Base-by-base conservation (phyloP, 2,113 vertebrate species). In the Gulo gulo region DNA sequence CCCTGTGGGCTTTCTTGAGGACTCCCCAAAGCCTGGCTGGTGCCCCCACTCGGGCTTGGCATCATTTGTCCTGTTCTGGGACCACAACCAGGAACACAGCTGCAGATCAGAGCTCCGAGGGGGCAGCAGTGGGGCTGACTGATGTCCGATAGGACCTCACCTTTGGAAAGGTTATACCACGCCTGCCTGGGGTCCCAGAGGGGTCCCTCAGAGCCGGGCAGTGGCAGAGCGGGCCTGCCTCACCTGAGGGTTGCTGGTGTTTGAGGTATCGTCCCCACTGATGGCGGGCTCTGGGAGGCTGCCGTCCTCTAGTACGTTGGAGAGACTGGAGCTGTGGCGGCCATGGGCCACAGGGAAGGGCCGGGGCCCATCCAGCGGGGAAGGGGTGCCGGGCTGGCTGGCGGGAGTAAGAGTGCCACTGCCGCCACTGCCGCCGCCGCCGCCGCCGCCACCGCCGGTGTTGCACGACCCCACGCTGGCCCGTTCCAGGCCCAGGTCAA, bases 181-280 rank as follows among this genome's bases (percentile, higher is more conserved):
- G 47, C 80, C 69, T 55, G 71, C 23, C 34, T 15, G 1, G 1
- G 3, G 34, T 29, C 16, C 52, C 57, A 15, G 36, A 69, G 39
- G 47, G 3, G 2, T 20, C 57, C 39, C 42, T 14, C 3, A 4
- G 94, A 61, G 57, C 55, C n/a, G 1, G 0, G 4, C 13, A 6
- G 55, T 4, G 36, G 85, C 50, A 42, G 31, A 16, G 92, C 7
- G 8, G 79, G 34, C 7, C 29, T 0, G 1, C 42, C 98, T 98
- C 98, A 99, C 99, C 99, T 99, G 99, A 67, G 99, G 99, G 97
- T 99, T 99, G 98, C 99, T 99, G 31, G 99, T 99, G 85, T 99
- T 99, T 69, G 99, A 99, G 94, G 99, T 47, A 1, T 99, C 99
- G 84, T 99, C 99, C 0, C 97, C 98, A 11, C 93, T 95, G 36